Conservation (phyloP, 1,140 invertebrate species). For the Onthophagus taurus region DNA sequence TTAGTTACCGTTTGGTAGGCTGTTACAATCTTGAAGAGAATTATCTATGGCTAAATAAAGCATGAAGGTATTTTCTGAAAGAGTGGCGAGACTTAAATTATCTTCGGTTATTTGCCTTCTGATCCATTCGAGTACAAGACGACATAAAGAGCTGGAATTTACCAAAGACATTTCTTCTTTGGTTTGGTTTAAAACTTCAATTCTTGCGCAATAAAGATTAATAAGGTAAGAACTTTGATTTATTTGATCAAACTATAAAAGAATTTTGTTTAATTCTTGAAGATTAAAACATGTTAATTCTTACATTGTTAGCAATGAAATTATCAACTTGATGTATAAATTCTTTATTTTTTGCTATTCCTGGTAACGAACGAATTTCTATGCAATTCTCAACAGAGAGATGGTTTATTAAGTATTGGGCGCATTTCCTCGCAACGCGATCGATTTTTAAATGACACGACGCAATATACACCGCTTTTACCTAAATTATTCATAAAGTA, state of each 20-base stretch:
- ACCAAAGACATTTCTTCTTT: constrained; percentile 52
- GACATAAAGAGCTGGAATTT: constrained; percentile 49
- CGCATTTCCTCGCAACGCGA: constrained; percentile 58
- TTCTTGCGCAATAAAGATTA: constrained; percentile 51
- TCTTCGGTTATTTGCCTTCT: constrained; percentile 44
- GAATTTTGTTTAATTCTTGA: constrained; percentile 10
- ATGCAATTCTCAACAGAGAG: constrained; percentile 62
- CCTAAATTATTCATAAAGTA: too few species aligned
- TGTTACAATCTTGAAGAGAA: constrained; percentile 67
- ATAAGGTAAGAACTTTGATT: constrained; percentile 47
- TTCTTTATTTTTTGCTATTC: constrained; percentile 50
- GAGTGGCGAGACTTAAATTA: constrained; percentile 38
- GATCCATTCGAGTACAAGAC: constrained; percentile 60
- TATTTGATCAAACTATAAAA: constrained; percentile 48
- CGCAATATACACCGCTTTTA: constrained; percentile 64
- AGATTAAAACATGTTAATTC: constrained; percentile 23
- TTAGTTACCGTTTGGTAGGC: constrained; percentile 47
- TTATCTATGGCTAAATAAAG: constrained; percentile 67
- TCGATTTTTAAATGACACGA: constrained; percentile 66
- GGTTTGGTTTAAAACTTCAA: constrained; percentile 56
- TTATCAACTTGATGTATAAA: constrained; percentile 55
- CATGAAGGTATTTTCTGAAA: constrained; percentile 59
- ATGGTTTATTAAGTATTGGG: constrained; percentile 56
- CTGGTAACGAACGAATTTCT: constrained; percentile 56
- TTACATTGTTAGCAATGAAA: constrained; percentile 63